Evolutionary conservation across 2,113 vertebrate species (phyloP).

Genomic region (Burhinus bistriatus): DNA sequence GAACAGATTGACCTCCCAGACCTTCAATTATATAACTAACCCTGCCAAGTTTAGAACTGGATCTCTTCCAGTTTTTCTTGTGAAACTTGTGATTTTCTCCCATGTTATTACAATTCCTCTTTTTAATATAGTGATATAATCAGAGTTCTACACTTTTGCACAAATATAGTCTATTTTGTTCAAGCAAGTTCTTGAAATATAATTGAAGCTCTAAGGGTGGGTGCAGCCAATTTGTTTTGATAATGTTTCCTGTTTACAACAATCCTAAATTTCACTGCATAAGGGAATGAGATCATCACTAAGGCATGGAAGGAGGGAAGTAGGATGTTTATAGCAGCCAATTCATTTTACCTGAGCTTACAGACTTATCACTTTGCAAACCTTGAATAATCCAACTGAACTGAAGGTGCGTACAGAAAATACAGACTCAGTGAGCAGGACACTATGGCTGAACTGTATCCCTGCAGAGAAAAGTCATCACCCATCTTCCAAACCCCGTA

Average conservation of each 20-base stretch:
- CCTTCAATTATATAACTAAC: not conserved
- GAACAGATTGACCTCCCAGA: not conserved
- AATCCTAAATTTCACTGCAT: not conserved
- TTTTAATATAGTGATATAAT: not conserved
- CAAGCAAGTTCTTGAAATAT: conserved; percentile 3
- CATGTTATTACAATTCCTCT: not conserved
- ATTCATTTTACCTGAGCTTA: not conserved
- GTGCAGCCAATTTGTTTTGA: conserved; percentile 24
- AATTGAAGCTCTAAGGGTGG: not conserved
- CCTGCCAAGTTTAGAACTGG: not conserved
- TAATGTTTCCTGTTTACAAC: conserved; percentile 56
- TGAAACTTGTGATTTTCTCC: not conserved
- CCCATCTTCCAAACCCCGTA: not conserved
- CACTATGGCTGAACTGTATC: not conserved
- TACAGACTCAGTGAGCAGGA: not conserved
- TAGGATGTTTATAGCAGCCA: not conserved
- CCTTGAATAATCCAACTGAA: not conserved
- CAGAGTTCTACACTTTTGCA: not conserved
- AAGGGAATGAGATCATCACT: conserved; percentile 6
- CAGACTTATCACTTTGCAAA: not conserved
- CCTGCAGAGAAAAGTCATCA: not conserved
- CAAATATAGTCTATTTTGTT: not conserved
- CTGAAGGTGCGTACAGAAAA: not conserved
- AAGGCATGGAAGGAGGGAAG: not conserved
- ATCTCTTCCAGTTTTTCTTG: not conserved